A percentile compares a stretch with the other conserved stretches of the same genome.
Conservation (phyloP, 2,113 vertebrate species). For the Lampris megalopsis region DNA sequence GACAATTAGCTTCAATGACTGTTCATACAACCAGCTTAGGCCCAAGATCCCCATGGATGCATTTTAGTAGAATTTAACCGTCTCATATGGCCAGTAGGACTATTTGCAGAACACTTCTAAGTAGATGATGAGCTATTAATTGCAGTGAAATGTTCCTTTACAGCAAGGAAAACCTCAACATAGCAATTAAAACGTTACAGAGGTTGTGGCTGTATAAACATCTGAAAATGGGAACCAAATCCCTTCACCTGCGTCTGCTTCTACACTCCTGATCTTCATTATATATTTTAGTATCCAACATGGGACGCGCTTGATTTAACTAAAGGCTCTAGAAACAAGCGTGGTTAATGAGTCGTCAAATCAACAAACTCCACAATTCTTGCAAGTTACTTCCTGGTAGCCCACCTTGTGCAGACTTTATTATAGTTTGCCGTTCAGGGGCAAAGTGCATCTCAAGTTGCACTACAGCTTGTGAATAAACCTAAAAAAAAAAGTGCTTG, state of each 20-base stretch:
- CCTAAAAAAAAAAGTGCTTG: not conserved
- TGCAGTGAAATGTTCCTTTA: not conserved
- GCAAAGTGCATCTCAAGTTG: constrained; percentile 59
- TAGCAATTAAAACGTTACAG: not conserved
- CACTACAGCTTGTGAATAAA: constrained; percentile 45
- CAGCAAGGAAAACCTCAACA: not conserved
- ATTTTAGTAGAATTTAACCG: not conserved
- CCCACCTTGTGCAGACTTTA: not conserved
- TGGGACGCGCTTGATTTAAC: no score
- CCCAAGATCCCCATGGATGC: no score
- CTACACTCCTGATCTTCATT: not conserved
- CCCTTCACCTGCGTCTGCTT: constrained; percentile 30
- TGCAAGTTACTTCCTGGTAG: not conserved
- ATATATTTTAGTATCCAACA: no score
- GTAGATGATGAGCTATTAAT: not conserved
- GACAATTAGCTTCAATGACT: constrained; percentile 42
- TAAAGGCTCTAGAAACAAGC: no score
- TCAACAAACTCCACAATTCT: not conserved
- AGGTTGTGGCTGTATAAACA: not conserved
- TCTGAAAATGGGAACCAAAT: not conserved
- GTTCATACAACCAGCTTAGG: not conserved
- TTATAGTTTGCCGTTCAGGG: constrained; percentile 8
- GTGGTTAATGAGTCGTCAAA: not conserved
- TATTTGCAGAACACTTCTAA: not conserved
- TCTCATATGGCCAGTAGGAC: not conserved